phyloP scores from a whole-genome alignment of 2,888 invertebrate genomes.

The Dermolepida albohirtum region DNA sequence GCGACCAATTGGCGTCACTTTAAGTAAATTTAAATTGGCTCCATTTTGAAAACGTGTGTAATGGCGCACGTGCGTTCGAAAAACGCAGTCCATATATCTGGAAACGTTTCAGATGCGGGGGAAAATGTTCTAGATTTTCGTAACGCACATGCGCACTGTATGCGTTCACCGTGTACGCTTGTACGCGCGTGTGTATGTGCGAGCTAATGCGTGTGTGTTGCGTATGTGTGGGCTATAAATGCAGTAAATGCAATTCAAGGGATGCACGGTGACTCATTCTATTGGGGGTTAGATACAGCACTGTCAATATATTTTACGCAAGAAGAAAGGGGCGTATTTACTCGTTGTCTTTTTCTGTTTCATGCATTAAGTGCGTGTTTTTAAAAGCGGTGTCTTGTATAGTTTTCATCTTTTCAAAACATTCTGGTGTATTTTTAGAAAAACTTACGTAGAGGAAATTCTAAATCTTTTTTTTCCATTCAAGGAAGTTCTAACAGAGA shows the following conservation, averaged over 20 bases:
- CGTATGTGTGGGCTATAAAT: slow-evolving; percentile 18
- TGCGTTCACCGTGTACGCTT: slow-evolving; percentile 30
- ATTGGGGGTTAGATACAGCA: slow-evolving; percentile 44
- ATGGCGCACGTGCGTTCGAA: slow-evolving; percentile 29
- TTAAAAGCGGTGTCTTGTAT: not conserved
- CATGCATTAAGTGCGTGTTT: not conserved
- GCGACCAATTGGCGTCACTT: slow-evolving; percentile 13
- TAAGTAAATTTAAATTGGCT: slow-evolving; percentile 25
- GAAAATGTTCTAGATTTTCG: slow-evolving; percentile 36
- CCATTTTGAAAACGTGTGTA: slow-evolving; percentile 11
- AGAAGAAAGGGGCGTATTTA: slow-evolving; percentile 19
- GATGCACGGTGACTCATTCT: slow-evolving; percentile 44
- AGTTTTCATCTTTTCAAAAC: too few species aligned
- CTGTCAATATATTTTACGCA: slow-evolving; percentile 45
- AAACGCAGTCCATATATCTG: slow-evolving; percentile 12
- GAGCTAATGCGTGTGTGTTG: slow-evolving; percentile 4
- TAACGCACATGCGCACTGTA: slow-evolving; percentile 25
- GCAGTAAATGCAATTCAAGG: slow-evolving; percentile 44
- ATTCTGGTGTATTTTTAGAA: too few species aligned
- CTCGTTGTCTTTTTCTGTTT: slow-evolving; percentile 21
- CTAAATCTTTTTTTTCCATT: not conserved
- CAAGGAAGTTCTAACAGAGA: too few species aligned
- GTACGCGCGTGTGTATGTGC: slow-evolving; percentile 42
- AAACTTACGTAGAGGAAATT: not conserved
- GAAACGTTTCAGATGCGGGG: slow-evolving; percentile 32